Conservation (phyloP, 2,113 vertebrate species). For the Bufo bufo region DNA sequence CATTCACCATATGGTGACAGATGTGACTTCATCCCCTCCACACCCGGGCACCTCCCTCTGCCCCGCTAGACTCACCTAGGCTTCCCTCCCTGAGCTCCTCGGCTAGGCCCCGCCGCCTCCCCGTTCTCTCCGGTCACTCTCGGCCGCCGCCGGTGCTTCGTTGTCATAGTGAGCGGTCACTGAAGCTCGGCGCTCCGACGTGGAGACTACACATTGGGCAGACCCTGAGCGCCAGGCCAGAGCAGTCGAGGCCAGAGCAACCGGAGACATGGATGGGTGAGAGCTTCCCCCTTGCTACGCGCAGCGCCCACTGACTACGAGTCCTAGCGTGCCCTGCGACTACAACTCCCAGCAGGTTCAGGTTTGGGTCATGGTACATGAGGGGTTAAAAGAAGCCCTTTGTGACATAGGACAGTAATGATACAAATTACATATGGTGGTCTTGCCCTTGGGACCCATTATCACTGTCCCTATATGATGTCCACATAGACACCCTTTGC, state of each 20-base stretch:
- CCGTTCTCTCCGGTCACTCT: conserved; percentile 16
- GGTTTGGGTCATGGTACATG: background rate
- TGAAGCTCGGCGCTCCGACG: background rate
- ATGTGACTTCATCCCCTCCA: background rate
- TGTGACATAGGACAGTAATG: no score
- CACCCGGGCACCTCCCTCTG: background rate
- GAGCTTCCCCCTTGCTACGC: background rate
- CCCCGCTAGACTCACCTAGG: background rate
- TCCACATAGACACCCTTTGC: no score
- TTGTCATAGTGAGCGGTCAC: background rate
- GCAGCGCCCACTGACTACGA: background rate
- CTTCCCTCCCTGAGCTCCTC: conserved; percentile 6
- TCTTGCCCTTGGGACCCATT: no score
- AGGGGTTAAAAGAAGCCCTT: no score
- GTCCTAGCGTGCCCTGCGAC: background rate
- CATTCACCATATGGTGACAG: no score
- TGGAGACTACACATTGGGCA: background rate
- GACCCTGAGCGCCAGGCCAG: accelerated
- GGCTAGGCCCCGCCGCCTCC: background rate
- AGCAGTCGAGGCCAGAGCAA: background rate
- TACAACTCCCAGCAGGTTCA: background rate
- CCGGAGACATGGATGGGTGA: conserved; percentile 37
- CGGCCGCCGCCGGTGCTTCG: conserved; percentile 26
- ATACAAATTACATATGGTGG: no score
- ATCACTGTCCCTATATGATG: no score